Conservation (phyloP, 35 echinoderm and acorn worm species). For the Stichopus chloronotus region DNA sequence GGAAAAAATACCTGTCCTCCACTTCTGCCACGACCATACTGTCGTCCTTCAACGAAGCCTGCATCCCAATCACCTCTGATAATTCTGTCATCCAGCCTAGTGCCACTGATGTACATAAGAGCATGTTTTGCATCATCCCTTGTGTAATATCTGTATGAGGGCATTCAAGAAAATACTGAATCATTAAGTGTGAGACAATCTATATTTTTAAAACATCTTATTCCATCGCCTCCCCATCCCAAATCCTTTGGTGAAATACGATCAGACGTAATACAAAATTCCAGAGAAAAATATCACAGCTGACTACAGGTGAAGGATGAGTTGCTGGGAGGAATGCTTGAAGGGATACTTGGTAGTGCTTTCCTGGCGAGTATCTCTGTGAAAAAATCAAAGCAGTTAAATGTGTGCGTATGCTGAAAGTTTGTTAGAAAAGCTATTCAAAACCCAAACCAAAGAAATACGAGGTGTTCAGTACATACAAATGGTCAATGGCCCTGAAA, state of each 20-base stretch:
- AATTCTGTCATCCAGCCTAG: conserved; percentile 91
- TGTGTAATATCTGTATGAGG: conserved; percentile 75
- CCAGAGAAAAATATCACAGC: no score
- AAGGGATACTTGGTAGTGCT: not conserved
- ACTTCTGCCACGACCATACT: conserved; percentile 92
- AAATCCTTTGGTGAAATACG: not conserved
- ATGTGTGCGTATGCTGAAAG: no score
- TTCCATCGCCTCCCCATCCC: not conserved
- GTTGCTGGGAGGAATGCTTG: not conserved
- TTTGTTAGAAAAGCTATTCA: no score
- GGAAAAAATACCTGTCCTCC: conserved; percentile 82
- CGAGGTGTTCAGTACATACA: no score
- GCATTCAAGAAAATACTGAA: not conserved
- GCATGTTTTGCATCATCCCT: conserved; percentile 78
- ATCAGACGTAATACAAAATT: no score
- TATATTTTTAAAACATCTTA: not conserved
- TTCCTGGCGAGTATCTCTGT: not conserved
- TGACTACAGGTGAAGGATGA: not conserved
- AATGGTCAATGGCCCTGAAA: not conserved
- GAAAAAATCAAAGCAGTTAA: no score
- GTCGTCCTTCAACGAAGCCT: conserved; percentile 92
- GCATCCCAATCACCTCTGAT: conserved; percentile 98
- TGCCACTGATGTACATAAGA: conserved; percentile 88
- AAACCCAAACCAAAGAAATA: no score
- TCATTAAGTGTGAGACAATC: not conserved